Evolutionary conservation across 2,888 invertebrate species (phyloP).

Genomic region (Coecobrya sp.): DNA sequence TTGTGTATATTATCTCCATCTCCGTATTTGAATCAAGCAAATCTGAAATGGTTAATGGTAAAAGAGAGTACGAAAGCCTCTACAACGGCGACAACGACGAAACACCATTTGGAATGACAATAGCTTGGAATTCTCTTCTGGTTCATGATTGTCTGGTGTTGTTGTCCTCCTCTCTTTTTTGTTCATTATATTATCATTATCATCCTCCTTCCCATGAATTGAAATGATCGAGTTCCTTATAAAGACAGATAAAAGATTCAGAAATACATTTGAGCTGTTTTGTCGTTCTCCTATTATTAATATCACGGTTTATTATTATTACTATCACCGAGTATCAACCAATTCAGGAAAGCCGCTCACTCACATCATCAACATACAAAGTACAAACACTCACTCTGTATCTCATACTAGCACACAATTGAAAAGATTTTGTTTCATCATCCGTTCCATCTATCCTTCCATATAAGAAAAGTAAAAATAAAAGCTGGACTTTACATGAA

Average conservation of each 20-base stretch:
- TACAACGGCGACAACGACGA: conserved; percentile 44
- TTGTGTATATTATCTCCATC: conserved; percentile 47
- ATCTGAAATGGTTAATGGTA: background rate
- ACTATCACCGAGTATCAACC: background rate
- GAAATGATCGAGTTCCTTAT: conserved; percentile 21
- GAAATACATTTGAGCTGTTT: conserved; percentile 1
- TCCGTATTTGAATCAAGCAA: background rate
- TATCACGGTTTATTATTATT: conserved; percentile 17
- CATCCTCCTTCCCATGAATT: conserved; percentile 5
- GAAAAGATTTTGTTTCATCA: conserved; percentile 22
- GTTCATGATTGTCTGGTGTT: background rate
- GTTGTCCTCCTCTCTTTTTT: conserved; percentile 19
- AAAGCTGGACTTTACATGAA: conserved; percentile 35
- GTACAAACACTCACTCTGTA: too few species aligned
- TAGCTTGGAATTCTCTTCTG: conserved; percentile 51
- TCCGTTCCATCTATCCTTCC: background rate
- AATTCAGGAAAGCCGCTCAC: too few species aligned
- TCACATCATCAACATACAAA: too few species aligned
- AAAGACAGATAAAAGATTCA: conserved; percentile 26
- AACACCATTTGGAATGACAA: conserved; percentile 65
- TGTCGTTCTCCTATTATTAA: conserved; percentile 39
- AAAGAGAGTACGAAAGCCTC: background rate
- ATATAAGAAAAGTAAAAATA: background rate
- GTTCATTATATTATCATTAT: background rate
- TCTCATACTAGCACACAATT: background rate